Percentiles rank a stretch among this genome's conserved stretches.
Evolutionary conservation across 2,113 vertebrate genomes (phyloP).

Genomic region (Hippopotamus amphibius): DNA sequence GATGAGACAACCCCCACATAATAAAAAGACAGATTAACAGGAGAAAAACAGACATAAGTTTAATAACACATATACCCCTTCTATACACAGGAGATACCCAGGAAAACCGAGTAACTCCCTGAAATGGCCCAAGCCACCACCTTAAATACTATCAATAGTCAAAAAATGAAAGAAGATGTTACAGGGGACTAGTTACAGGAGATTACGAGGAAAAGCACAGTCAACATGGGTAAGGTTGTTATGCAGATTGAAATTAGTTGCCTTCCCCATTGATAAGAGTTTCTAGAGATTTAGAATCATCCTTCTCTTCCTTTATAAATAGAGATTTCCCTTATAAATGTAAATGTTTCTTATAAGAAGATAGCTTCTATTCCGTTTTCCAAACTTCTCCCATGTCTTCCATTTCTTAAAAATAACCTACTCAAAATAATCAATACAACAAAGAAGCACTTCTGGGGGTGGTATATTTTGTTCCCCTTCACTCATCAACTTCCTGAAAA

Average conservation of each 20-base stretch:
- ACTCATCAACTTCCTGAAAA: neutral
- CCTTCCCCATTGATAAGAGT: neutral
- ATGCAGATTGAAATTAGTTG: neutral
- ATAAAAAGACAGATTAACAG: neutral
- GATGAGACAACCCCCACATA: neutral
- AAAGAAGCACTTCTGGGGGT: neutral
- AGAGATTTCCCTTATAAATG: neutral
- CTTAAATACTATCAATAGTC: neutral
- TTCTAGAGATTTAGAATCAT: neutral
- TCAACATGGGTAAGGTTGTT: neutral
- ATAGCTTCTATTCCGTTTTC: neutral
- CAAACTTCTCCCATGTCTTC: neutral
- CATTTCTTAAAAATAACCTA: neutral
- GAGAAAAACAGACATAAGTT: neutral
- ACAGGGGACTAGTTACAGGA: no score
- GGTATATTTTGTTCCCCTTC: neutral
- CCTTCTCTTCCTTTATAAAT: neutral
- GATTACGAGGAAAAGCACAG: neutral
- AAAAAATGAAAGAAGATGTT: neutral
- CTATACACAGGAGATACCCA: neutral
- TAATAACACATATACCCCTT: neutral
- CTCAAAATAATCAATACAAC: neutral
- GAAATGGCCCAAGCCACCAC: neutral
- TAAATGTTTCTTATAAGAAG: neutral
- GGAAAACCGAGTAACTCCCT: neutral